Base-by-base conservation (phyloP, 2,113 vertebrate species). In the Microtus oregoni region DNA sequence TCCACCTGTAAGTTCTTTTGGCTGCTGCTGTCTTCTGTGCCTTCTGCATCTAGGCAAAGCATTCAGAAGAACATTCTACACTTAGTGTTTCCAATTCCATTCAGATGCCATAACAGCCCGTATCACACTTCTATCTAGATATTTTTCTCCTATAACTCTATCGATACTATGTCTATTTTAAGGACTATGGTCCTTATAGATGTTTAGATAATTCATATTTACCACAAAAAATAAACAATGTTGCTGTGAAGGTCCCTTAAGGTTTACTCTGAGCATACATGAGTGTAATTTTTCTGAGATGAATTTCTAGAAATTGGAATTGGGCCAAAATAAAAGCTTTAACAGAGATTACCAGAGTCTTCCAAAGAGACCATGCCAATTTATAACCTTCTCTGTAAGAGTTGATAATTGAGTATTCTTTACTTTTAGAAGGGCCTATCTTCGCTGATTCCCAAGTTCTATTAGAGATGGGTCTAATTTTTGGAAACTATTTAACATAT, bases 401-500 rank as follows among this genome's bases (percentile, higher is more conserved):
- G 89, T 0, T 75, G 19, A 8, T 44, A 81, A 52, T 38, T 41
- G 28, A 52, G n/a, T 35, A 32, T 67, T 88, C 8, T 89, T 79
- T 78, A 50, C 47, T 78, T 83, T 77, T 50, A 20, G n/a, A 78
- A 79, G 63, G 10, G 32, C 47, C 19, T 10, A 10, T 12, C 9
- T 1, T 35, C 14, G 67, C 13, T 4, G 1, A 50, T n/a, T 78
- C 7, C 58, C 35, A 76, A 32, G 38, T 67, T 78, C 28, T 55
- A 32, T 3, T 30, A 5, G 8, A 30, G 14, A 89, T 76, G 10
- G 58, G 17, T 12, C 85, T 85, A 89, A 95, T 89, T 70, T 67
- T 35, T 13, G 41, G n/a, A 30, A 97, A 13, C 41, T 47, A 52
- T 3, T 81, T n/a, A 89, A 93, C 89, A 86, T 63, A 3, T n/a